A percentile compares a stretch with the other conserved stretches of the same genome.
Evolutionary conservation across 2,888 invertebrate genomes (phyloP).

Genomic region (Oligia fasciuncula): DNA sequence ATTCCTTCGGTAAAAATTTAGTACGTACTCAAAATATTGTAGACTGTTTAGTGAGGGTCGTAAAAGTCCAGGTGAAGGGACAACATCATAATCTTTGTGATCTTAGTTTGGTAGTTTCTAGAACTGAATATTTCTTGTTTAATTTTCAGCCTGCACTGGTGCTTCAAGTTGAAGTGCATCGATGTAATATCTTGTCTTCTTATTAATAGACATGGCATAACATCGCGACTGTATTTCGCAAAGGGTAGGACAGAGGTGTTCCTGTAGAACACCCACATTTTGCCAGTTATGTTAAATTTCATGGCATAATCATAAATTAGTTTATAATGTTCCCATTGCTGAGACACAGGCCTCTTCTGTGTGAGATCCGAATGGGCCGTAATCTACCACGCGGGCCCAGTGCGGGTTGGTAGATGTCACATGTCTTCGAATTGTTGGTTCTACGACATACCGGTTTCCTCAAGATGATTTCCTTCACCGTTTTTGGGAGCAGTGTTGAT

Average conservation of each 20-base stretch:
- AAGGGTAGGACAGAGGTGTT: not conserved
- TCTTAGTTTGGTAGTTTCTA: slow-evolving; percentile 33
- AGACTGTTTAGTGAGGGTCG: slow-evolving; percentile 43
- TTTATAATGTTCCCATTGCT: too few relatives aligned
- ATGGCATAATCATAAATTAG: too few relatives aligned
- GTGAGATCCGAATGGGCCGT: too few relatives aligned
- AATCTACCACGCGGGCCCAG: too few relatives aligned
- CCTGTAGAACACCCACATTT: not conserved
- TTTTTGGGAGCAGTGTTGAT: too few relatives aligned
- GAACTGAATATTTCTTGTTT: slow-evolving; percentile 2
- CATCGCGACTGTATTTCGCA: not conserved
- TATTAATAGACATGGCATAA: not conserved
- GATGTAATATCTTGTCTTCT: not conserved
- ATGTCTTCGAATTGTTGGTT: too few relatives aligned
- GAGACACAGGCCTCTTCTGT: too few relatives aligned
- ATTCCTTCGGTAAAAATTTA: slow-evolving; percentile 53
- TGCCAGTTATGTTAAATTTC: not conserved
- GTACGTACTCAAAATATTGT: slow-evolving; percentile 57
- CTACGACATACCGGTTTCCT: too few relatives aligned
- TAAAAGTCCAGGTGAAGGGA: slow-evolving; percentile 39
- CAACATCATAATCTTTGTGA: slow-evolving; percentile 43
- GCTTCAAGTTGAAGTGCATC: not conserved
- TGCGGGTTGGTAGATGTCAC: too few relatives aligned
- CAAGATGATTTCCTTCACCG: too few relatives aligned
- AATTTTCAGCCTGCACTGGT: not conserved